Conservation (phyloP, 1,140 invertebrate species). For the Diorhabda sublineata region DNA sequence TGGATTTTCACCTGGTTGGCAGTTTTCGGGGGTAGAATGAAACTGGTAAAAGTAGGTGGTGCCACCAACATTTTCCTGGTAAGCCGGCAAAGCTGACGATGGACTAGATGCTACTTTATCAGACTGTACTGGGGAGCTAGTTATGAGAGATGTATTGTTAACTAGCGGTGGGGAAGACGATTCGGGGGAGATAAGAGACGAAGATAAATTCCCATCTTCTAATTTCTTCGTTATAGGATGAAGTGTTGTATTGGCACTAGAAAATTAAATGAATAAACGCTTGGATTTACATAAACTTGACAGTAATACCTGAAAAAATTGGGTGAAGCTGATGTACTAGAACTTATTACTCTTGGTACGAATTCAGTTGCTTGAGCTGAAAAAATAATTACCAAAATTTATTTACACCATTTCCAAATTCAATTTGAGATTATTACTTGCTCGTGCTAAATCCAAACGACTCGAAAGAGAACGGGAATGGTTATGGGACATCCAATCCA, state of each 20-base stretch:
- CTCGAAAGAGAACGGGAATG: conserved; percentile 28
- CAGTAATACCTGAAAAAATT: conserved; percentile 17
- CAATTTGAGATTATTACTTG: conserved; percentile 23
- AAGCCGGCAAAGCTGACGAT: conserved; percentile 24
- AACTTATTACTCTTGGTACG: conserved; percentile 28
- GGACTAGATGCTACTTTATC: conserved; percentile 11
- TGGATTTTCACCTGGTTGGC: conserved; percentile 18
- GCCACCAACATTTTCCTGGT: conserved; percentile 85
- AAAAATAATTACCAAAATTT: conserved; percentile 15
- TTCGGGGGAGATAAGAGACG: conserved; percentile 21
- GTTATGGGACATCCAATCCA: conserved; percentile 32
- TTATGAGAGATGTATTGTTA: conserved; percentile 15
- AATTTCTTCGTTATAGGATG: conserved; percentile 25
- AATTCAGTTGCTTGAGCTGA: conserved; percentile 30
- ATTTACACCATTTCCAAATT: neutral
- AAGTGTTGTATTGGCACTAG: conserved; percentile 20
- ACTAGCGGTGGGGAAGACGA: conserved; percentile 19
- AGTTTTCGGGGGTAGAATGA: conserved; percentile 39
- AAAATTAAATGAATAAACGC: neutral
- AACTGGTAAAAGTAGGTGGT: conserved; percentile 87
- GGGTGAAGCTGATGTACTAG: conserved; percentile 23
- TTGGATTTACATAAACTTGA: neutral
- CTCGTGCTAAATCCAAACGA: conserved; percentile 29
- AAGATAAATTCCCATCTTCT: conserved; percentile 21
- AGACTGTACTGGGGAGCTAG: conserved; percentile 10